Evolutionary conservation across 2,888 invertebrate genomes (phyloP).

Genomic region (Lasioglossum malachurum): DNA sequence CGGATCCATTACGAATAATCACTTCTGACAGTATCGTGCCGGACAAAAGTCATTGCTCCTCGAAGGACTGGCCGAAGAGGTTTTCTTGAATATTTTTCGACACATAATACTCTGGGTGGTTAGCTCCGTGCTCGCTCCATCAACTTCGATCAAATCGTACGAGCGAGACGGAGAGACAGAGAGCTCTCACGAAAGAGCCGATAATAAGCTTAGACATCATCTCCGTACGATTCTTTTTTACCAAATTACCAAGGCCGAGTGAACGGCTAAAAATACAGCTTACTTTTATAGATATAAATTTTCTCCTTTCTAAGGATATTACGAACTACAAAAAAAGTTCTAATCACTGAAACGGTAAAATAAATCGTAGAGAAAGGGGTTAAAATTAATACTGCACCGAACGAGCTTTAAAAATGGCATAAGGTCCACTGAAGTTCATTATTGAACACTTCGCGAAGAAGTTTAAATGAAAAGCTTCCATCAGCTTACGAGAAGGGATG

Average conservation of each 20-base stretch:
- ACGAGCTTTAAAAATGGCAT: too few relatives aligned
- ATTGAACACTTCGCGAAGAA: too few relatives aligned
- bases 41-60: conserved; percentile 76
- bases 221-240: conserved; percentile 34
- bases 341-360: too few relatives aligned
- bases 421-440: too few relatives aligned
- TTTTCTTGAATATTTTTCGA: conserved; percentile 77
- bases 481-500: not conserved
- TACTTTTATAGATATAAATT: not conserved
- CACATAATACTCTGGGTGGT: conserved; percentile 83
- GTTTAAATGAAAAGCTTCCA: not conserved
- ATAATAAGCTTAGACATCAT: conserved; percentile 76
- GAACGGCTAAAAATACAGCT: not conserved
- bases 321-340: too few relatives aligned
- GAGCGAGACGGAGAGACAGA: conserved; percentile 62
- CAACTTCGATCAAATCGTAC: conserved; percentile 78
- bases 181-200: conserved; percentile 65
- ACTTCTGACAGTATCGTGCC: conserved; percentile 68
- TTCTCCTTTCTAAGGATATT: too few relatives aligned
- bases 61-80: conserved; percentile 72
- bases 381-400: too few relatives aligned
- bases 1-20: conserved; percentile 69
- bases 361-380: too few relatives aligned
- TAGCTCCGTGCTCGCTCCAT: conserved; percentile 82
- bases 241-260: not conserved